Evolutionary conservation across 1,140 invertebrate species (phyloP).

Genomic region (Trissolcus basalis): DNA sequence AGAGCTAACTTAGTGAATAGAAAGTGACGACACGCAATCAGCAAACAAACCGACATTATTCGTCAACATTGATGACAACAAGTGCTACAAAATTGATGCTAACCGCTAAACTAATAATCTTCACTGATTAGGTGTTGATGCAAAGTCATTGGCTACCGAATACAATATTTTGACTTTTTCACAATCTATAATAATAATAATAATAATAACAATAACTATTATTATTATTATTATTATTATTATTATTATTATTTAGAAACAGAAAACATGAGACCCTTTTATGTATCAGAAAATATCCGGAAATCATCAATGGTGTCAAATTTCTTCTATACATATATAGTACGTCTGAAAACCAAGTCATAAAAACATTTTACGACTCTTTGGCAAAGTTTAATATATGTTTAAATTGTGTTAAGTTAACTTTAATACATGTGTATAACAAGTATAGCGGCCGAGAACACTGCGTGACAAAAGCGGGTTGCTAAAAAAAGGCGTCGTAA

Average conservation of each 20-base stretch:
- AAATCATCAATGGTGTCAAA: too few relatives aligned
- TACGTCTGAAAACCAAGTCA: too few relatives aligned
- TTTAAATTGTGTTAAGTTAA: too few relatives aligned
- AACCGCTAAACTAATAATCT: conserved; percentile 39
- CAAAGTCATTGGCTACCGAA: conserved; percentile 19
- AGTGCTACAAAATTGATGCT: conserved; percentile 43
- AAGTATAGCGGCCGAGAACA: too few relatives aligned
- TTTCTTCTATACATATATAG: too few relatives aligned
- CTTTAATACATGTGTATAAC: too few relatives aligned
- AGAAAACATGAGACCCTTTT: too few relatives aligned
- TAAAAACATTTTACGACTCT: too few relatives aligned
- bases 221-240: neutral
- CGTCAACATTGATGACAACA: conserved; percentile 43
- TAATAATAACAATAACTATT: too few relatives aligned
- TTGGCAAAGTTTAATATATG: too few relatives aligned
- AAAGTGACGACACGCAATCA: conserved; percentile 45
- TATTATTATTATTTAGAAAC: too few relatives aligned
- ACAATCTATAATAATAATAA: neutral
- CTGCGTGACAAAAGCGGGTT: conserved; percentile 11
- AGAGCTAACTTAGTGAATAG: conserved; percentile 27
- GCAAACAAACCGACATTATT: conserved; percentile 43
- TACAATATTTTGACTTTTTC: conserved; percentile 1
- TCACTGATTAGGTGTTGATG: conserved; percentile 30
- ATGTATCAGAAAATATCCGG: too few relatives aligned
- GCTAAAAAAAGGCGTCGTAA: conserved; percentile 35